Percentiles rank a stretch among this genome's conserved stretches.
phyloP scores from a whole-genome alignment of 2,888 invertebrate genomes.

The Oxytorus armatus region DNA sequence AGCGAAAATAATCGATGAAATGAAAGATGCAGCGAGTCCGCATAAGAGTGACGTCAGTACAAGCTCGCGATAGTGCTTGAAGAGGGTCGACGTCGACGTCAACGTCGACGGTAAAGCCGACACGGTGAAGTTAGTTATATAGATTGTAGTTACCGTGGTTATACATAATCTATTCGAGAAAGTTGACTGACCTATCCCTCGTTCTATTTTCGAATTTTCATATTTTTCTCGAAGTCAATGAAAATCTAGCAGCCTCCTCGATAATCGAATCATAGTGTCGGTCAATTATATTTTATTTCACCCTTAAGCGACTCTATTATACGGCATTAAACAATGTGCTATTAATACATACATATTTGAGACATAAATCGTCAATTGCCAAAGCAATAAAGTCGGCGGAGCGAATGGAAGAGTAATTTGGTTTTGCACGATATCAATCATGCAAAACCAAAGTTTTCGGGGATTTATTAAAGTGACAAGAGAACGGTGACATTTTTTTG shows the following conservation, averaged over 20 bases:
- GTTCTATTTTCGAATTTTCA: slow-evolving; percentile 18
- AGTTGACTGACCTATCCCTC: slow-evolving; percentile 35
- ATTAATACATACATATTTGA: too few relatives aligned
- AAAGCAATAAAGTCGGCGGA: too few relatives aligned
- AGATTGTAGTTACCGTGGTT: slow-evolving; percentile 15
- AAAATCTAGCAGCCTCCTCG: neutral
- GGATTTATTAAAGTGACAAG: too few relatives aligned
- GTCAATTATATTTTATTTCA: too few relatives aligned
- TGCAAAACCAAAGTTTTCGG: too few relatives aligned
- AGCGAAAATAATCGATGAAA: slow-evolving; percentile 77
- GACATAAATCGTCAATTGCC: too few relatives aligned
- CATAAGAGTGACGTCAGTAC: slow-evolving; percentile 62
- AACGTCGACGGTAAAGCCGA: slow-evolving; percentile 32
- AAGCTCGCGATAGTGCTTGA: slow-evolving; percentile 30
- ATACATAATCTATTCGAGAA: slow-evolving; percentile 2
- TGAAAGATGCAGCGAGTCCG: slow-evolving; percentile 76
- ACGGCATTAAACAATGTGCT: too few relatives aligned
- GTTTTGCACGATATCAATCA: too few relatives aligned
- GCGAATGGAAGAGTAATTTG: too few relatives aligned
- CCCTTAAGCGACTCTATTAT: too few relatives aligned
- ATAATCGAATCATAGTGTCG: too few relatives aligned
- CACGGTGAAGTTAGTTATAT: slow-evolving; percentile 20
- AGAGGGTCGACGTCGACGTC: slow-evolving; percentile 58
- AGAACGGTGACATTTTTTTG: too few relatives aligned
- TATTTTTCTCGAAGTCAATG: neutral